Evolutionary conservation across 2,888 invertebrate genomes (phyloP).

Genomic region (Parnassius mnemosyne): DNA sequence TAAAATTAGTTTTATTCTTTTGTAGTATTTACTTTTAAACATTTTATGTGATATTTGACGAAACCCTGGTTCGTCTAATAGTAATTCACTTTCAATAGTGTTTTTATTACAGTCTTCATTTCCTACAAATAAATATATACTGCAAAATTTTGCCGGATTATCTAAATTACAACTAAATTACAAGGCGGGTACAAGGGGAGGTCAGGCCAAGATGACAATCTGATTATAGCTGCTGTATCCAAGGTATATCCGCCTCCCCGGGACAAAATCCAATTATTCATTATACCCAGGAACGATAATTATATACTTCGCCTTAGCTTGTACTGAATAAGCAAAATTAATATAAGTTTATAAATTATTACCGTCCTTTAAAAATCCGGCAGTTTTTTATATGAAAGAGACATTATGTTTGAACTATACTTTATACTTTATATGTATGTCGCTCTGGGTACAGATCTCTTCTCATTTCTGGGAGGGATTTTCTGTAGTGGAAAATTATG

Average conservation of each 20-base stretch:
- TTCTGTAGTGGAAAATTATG: too few species aligned
- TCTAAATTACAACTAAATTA: background rate
- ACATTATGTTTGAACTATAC: too few species aligned
- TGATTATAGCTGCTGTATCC: conserved; percentile 8
- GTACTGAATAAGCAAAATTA: background rate
- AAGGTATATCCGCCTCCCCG: background rate
- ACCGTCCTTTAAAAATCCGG: too few species aligned
- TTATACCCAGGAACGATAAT: conserved; percentile 16
- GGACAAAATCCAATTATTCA: conserved; percentile 20
- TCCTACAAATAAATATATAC: background rate
- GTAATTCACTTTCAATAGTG: background rate
- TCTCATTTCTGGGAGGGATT: too few species aligned
- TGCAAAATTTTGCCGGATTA: background rate
- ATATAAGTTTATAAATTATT: too few species aligned
- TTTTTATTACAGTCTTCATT: background rate
- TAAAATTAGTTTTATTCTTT: too few species aligned
- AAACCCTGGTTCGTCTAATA: too few species aligned
- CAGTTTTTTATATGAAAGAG: too few species aligned
- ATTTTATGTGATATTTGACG: too few species aligned
- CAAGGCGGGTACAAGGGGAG: background rate
- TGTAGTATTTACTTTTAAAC: too few species aligned
- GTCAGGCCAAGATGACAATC: conserved; percentile 2
- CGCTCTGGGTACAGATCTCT: too few species aligned
- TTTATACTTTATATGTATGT: too few species aligned
- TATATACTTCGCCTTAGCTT: conserved; percentile 15